Percentiles rank a stretch among this genome's conserved stretches.
These are phyloP conservation scores for Leptarthrus brevirostris DNA, from an alignment of 2,888 invertebrate genomes.

Conservation along the genomic window DNA sequence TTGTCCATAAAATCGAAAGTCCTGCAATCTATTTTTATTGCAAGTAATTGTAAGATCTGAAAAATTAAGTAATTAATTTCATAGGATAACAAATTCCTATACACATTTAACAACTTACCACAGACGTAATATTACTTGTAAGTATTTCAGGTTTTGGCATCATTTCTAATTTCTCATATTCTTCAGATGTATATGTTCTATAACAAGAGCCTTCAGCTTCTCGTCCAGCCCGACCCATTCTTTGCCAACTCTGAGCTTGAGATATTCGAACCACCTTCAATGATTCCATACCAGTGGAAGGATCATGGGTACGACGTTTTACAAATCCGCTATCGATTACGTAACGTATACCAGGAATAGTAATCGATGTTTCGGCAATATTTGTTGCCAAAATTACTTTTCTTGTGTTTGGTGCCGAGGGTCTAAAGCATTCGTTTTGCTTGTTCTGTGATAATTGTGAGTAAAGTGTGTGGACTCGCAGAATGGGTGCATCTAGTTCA, in stretches of 20 bases:
- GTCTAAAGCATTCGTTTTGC: constrained; percentile 87
- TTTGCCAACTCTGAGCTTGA: constrained; percentile 93
- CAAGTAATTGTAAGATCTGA: constrained; percentile 84
- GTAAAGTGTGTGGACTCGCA: constrained; percentile 89
- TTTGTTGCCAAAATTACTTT: constrained; percentile 97
- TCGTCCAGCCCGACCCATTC: constrained; percentile 92
- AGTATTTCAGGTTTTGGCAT: constrained; percentile 90
- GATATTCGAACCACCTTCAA: constrained; percentile 85
- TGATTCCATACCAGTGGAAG: constrained; percentile 84
- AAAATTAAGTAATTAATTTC: background rate
- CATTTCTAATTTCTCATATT: constrained; percentile 77
- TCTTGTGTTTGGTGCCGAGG: constrained; percentile 77
- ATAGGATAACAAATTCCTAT: background rate
- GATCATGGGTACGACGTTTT: constrained; percentile 87
- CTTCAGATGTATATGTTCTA: constrained; percentile 82
- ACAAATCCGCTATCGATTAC: constrained; percentile 94
- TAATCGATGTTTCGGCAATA: constrained; percentile 97
- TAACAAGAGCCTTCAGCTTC: constrained; percentile 88
- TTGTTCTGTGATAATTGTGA: constrained; percentile 88
- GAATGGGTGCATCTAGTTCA: constrained; percentile 72
- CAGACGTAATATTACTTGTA: constrained; percentile 71
- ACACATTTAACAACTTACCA: constrained; percentile 56
- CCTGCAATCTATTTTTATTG: constrained; percentile 83
- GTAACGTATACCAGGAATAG: constrained; percentile 90
- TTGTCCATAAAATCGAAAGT: constrained; percentile 92